These are phyloP conservation scores for Drosophila pegasa DNA, from an alignment of 2,888 invertebrate genomes.

Conservation along the genomic window DNA sequence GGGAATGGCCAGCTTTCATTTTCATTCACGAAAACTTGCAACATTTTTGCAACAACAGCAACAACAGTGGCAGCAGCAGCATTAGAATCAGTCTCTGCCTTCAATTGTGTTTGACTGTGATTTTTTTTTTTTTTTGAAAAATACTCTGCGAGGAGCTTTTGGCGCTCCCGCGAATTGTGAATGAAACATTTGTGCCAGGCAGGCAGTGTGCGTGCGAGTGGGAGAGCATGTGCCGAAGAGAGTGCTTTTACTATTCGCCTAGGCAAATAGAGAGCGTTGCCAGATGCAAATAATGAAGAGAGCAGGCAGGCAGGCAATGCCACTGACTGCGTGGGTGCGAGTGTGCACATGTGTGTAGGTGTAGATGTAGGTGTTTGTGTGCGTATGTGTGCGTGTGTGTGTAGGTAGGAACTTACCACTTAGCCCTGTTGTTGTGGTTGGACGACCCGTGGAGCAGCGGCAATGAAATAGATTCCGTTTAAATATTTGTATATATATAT, in stretches of 20 bases:
- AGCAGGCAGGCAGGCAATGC: slow-evolving; percentile 49
- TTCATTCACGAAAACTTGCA: slow-evolving; percentile 75
- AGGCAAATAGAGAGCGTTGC: slow-evolving; percentile 43
- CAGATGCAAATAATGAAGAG: slow-evolving; percentile 45
- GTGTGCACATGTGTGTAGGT: slow-evolving; percentile 10
- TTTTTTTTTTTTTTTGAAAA: slow-evolving; percentile 68
- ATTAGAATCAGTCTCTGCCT: slow-evolving; percentile 5
- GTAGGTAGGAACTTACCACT: slow-evolving; percentile 82
- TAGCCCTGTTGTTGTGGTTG: slow-evolving; percentile 80
- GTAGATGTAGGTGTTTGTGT: slow-evolving; percentile 13
- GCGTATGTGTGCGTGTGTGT: slow-evolving; percentile 5
- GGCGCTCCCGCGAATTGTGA: slow-evolving; percentile 70
- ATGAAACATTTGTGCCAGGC: slow-evolving; percentile 51
- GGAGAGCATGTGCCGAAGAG: slow-evolving; percentile 17
- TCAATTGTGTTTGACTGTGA: slow-evolving; percentile 36
- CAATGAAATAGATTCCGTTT: slow-evolving; percentile 41
- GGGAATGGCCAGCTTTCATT: slow-evolving; percentile 55
- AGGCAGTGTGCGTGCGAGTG: slow-evolving; percentile 3
- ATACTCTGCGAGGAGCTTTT: slow-evolving; percentile 54
- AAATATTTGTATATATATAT: slow-evolving; percentile 27
- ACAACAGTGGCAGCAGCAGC: slow-evolving; percentile 5
- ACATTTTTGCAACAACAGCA: slow-evolving; percentile 43
- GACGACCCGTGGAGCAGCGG: slow-evolving; percentile 45
- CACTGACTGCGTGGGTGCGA: slow-evolving; percentile 42
- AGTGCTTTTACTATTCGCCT: slow-evolving; percentile 65